Base-by-base conservation (phyloP, 2,888 invertebrate genomes). In the Argyresthia albistria region DNA sequence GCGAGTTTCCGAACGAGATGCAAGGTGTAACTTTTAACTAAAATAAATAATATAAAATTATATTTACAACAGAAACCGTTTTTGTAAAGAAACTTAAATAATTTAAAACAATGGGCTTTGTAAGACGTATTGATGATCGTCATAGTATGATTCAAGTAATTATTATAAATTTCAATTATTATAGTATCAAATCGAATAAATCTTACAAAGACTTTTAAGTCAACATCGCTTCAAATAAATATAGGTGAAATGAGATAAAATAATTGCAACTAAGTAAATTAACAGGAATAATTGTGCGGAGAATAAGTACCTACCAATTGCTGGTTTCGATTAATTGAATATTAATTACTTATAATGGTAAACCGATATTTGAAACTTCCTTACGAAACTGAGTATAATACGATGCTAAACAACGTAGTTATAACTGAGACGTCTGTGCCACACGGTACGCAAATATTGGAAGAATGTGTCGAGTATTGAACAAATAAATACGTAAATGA, bases 191-290 rank as follows among this genome's bases (percentile, higher is more conserved):
- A 25, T 6, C n/a, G 10, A 46, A 14, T 11, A 42, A 42, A 15
- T 15, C 45, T 46, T 46, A 47, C 47, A 25, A 47, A 25, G 47
- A 8, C 12, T 4, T 10, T 82, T 84, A 84, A 83, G 83, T 86
- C 83, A 82, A 74, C 77, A 73, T 75, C 73, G 82, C 81, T 65
- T 64, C 58, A 66, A 71, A 65, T 69, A 72, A 71, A 75, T 69
- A 73, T 68, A 76, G 64, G 66, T 76, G 77, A 79, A 75, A 73
- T 16, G 76, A 79, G 78, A 80, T 79, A 76, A 8, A 80, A 59
- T 60, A 63, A 63, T 69, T 69, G 58, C 54, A 72, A 73, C 67
- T 70, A 70, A 69, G 48, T 50, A 68, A 67, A 58, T 58, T 59
- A 61, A 62, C 25, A 25, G 60, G 62, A 66, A 70, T 62, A 69